phyloP scores from a whole-genome alignment of 2,888 invertebrate species.

The Achlya flavicornis region DNA sequence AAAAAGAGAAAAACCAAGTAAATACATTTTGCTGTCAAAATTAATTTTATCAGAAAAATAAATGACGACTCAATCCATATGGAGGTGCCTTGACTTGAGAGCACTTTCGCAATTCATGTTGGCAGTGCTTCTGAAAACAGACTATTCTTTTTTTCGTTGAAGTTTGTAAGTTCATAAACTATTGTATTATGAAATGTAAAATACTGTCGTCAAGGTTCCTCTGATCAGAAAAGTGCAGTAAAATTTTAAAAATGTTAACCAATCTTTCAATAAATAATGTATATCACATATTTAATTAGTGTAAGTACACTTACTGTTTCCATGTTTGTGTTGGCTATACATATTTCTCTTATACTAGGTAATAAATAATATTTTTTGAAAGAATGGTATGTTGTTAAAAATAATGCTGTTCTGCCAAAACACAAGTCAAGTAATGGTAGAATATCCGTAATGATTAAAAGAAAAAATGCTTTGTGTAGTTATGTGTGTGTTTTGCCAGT shows the following conservation, averaged over 20 bases:
- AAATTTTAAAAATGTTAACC: constrained; percentile 70
- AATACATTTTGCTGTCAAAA: constrained; percentile 85
- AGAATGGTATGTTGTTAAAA: constrained; percentile 61
- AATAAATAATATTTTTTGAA: constrained; percentile 49
- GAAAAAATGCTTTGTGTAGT: constrained; percentile 31
- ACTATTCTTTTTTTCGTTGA: constrained; percentile 22
- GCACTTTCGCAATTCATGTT: constrained; percentile 18
- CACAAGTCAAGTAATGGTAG: constrained; percentile 53
- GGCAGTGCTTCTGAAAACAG: constrained; percentile 15
- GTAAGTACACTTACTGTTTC: background rate
- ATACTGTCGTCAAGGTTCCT: constrained; percentile 70
- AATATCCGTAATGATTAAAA: constrained; percentile 27
- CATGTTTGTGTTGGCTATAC: background rate
- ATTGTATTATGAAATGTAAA: constrained; percentile 24
- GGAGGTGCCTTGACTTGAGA: constrained; percentile 76
- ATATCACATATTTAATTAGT: constrained; percentile 12
- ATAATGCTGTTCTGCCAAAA: constrained; percentile 79
- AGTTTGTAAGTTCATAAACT: constrained; percentile 24
- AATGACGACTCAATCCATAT: constrained; percentile 77
- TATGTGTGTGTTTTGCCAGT: constrained; percentile 74
- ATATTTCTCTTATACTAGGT: background rate
- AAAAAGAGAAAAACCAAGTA: constrained; percentile 90
- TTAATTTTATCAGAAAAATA: constrained; percentile 80
- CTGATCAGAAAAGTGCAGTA: constrained; percentile 79
- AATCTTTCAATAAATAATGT: constrained; percentile 61